These are phyloP conservation scores for Alethe diademata DNA, from an alignment of 2,113 vertebrate species.

Conservation along the genomic window DNA sequence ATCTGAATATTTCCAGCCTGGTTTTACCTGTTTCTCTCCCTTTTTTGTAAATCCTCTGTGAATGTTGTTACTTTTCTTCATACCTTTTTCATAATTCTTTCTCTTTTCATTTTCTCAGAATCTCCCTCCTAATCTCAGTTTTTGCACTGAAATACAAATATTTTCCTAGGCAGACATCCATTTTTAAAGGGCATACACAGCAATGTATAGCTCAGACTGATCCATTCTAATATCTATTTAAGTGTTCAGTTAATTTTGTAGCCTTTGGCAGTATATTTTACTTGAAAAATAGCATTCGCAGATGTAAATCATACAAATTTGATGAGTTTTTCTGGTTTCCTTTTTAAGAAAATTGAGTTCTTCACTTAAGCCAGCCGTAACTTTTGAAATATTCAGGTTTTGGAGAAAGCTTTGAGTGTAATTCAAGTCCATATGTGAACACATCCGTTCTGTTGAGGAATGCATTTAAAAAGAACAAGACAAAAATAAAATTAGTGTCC, in stretches of 20 bases:
- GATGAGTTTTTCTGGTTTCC: not conserved
- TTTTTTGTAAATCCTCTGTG: not conserved
- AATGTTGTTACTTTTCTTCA: not conserved
- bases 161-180: not conserved
- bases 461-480: not conserved
- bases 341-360: not conserved
- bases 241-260: not conserved
- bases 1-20: not conserved
- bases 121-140: not conserved
- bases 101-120: not conserved
- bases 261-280: not conserved
- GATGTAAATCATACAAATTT: not conserved
- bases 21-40: not conserved
- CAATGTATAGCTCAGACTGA: not conserved
- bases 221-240: not conserved
- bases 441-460: not conserved
- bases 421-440: not conserved
- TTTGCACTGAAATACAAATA: not conserved
- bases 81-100: not conserved
- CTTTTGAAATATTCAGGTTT: not conserved
- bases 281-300: not conserved
- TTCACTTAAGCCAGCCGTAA: not conserved
- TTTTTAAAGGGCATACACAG: not conserved
- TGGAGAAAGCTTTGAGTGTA: not conserved
- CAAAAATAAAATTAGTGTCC: not conserved